Conservation (phyloP, 2,888 invertebrate genomes). For the Allolobophora icterica region DNA sequence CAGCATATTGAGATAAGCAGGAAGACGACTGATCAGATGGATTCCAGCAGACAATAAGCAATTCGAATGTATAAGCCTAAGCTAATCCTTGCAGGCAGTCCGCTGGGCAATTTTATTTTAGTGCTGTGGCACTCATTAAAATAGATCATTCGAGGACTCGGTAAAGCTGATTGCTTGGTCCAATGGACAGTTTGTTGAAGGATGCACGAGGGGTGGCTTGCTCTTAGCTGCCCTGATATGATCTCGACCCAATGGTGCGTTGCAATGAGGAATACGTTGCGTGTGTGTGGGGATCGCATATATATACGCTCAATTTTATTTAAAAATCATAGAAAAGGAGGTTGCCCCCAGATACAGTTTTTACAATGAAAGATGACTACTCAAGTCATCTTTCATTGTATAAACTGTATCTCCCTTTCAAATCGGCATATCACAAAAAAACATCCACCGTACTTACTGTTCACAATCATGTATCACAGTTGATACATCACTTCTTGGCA, state of each 20-base stretch:
- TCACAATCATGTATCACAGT: too few species aligned
- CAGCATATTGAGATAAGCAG: neutral
- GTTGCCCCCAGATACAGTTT: too few species aligned
- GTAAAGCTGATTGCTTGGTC: neutral
- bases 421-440: too few species aligned
- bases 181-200: neutral
- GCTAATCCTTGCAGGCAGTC: neutral
- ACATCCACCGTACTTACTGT: too few species aligned
- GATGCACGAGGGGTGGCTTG: neutral
- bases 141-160: neutral
- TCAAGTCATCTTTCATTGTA: too few species aligned
- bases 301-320: neutral
- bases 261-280: neutral
- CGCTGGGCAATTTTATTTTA: neutral
- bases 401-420: too few species aligned
- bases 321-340: too few species aligned
- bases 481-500: too few species aligned
- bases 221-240: neutral
- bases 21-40: neutral
- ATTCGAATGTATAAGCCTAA: neutral
- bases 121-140: neutral
- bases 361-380: too few species aligned
- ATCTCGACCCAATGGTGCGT: neutral
- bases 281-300: neutral
- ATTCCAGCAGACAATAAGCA: slow-evolving; percentile 6